These are phyloP conservation scores for Machaerirhynchus nigripectus DNA, from an alignment of 2,113 vertebrate genomes.

Conservation along the genomic window DNA sequence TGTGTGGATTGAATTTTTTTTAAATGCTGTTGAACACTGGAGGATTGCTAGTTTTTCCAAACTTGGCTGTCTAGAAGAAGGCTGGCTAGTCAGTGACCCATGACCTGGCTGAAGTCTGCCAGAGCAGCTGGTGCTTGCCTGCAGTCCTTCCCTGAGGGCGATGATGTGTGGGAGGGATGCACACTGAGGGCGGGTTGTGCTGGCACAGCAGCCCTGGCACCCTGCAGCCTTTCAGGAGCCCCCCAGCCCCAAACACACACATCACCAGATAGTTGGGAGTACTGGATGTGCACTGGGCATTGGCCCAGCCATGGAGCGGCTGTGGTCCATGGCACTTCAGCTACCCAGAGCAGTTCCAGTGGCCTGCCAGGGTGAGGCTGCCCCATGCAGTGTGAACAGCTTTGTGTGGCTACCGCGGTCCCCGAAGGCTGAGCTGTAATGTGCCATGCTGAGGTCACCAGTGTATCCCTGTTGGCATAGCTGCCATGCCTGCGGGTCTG, in stretches of 20 bases:
- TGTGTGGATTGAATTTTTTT: neutral
- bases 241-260: rapidly evolving
- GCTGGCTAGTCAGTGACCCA: neutral
- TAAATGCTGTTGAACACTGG: neutral
- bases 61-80: neutral
- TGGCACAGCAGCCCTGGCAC: neutral
- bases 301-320: neutral
- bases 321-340: neutral
- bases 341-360: neutral
- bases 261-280: neutral
- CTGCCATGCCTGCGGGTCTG: neutral
- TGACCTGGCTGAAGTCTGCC: neutral
- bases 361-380: neutral
- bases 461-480: neutral
- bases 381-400: rapidly evolving
- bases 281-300: neutral
- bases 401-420: rapidly evolving
- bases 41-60: neutral
- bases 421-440: rapidly evolving
- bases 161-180: rapidly evolving
- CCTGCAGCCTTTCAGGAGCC: neutral
- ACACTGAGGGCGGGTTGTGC: rapidly evolving
- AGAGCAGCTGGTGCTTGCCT: neutral
- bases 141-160: neutral
- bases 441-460: rapidly evolving